Evolutionary conservation across 2,113 vertebrate genomes (phyloP).

Genomic region (Ranitomeya variabilis): DNA sequence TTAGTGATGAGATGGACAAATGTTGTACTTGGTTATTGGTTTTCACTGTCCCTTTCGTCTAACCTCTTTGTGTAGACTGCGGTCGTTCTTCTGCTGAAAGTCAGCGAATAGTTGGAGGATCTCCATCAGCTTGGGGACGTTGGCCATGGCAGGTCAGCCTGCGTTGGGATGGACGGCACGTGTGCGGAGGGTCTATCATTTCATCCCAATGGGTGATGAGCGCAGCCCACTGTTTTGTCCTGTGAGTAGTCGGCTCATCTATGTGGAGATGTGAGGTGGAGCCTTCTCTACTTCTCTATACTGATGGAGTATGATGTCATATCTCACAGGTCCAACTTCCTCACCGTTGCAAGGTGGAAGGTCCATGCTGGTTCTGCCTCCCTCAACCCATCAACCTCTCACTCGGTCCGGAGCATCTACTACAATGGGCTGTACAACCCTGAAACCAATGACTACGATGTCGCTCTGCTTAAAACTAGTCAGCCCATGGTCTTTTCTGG

Average conservation of each 20-base stretch:
- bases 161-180: constrained; percentile 69
- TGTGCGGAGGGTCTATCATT: constrained; percentile 74
- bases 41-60: neutral
- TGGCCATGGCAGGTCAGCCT: constrained; percentile 80
- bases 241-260: constrained; percentile 63
- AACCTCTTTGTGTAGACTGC: constrained; percentile 49
- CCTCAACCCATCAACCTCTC: constrained; percentile 60
- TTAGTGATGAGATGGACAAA: no score
- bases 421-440: constrained; percentile 68
- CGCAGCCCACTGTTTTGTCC: constrained; percentile 74
- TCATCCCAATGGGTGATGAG: constrained; percentile 75
- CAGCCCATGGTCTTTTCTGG: constrained; percentile 68
- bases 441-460: constrained; percentile 73
- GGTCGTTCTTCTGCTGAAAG: constrained; percentile 25
- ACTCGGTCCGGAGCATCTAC: constrained; percentile 66
- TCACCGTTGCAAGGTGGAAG: constrained; percentile 67
- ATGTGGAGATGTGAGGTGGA: neutral
- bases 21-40: neutral
- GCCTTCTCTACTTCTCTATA: no score
- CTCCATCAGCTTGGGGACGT: constrained; percentile 59
- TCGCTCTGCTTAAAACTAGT: constrained; percentile 73
- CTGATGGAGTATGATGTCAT: neutral
- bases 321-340: constrained; percentile 66
- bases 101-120: constrained; percentile 71
- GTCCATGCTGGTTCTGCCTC: constrained; percentile 67